Evolutionary conservation across 2,888 invertebrate genomes (phyloP).

Genomic region (Agrochola lota): DNA sequence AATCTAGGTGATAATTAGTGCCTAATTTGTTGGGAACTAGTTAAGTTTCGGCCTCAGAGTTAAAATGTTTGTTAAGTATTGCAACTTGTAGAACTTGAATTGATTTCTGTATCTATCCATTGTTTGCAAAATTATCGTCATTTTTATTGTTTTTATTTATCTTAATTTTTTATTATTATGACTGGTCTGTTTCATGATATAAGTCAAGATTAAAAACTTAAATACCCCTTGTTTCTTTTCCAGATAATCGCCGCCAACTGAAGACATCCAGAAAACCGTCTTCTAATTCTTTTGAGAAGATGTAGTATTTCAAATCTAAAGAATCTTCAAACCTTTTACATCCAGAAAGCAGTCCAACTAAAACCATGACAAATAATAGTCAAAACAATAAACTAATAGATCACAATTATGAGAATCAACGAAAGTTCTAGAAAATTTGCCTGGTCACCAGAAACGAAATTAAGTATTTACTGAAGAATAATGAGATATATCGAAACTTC

Average conservation of each 20-base stretch:
- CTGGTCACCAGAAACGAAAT: not conserved
- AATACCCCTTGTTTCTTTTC: constrained; percentile 20
- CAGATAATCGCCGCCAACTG: constrained; percentile 36
- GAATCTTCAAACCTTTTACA: constrained; percentile 26
- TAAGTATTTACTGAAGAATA: constrained; percentile 4
- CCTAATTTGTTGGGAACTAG: not conserved
- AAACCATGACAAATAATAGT: constrained; percentile 32
- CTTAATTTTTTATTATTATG: not conserved
- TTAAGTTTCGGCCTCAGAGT: not conserved
- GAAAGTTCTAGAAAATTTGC: constrained; percentile 14
- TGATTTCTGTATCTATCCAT: not conserved
- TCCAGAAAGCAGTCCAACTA: not conserved
- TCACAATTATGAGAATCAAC: constrained; percentile 35
- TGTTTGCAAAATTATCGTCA: not conserved
- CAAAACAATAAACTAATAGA: not conserved
- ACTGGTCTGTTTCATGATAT: not conserved
- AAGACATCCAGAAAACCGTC: constrained; percentile 70
- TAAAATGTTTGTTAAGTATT: not conserved
- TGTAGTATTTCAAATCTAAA: constrained; percentile 72
- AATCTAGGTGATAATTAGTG: not conserved
- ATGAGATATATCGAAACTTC: constrained; percentile 39
- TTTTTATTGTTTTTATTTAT: too few relatives aligned
- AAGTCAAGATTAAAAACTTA: not conserved
- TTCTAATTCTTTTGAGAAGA: constrained; percentile 79
- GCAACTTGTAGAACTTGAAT: not conserved